A percentile compares a stretch with the other conserved stretches of the same genome.
phyloP scores from a whole-genome alignment of 2,797 vertebrate genomes.

The Chaunax sp. region DNA sequence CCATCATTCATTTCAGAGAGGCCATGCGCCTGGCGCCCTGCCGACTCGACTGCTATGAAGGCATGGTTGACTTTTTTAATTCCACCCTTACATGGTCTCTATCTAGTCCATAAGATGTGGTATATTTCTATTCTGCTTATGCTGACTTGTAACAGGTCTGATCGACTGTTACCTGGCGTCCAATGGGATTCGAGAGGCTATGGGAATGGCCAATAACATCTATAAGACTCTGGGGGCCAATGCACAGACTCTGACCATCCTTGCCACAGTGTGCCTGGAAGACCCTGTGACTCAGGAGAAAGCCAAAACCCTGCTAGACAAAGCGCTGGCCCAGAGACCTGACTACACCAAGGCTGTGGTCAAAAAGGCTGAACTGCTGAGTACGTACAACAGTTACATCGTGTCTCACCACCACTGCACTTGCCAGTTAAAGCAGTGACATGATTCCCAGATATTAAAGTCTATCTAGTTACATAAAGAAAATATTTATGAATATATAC shows the following conservation, averaged over 20 bases:
- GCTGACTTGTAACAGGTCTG: slow-evolving; percentile 82
- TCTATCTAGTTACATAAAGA: neutral
- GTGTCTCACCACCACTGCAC: neutral
- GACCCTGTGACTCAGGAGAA: slow-evolving; percentile 98
- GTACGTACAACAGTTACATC: slow-evolving; percentile 72
- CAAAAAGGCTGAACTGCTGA: slow-evolving; percentile 97
- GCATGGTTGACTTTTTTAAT: slow-evolving; percentile 57
- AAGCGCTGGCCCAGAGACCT: slow-evolving; percentile 95
- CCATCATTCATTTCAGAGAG: slow-evolving; percentile 98
- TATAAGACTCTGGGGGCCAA: slow-evolving; percentile 98
- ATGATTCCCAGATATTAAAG: neutral
- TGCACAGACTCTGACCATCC: slow-evolving; percentile 95
- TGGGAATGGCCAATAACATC: slow-evolving; percentile 99
- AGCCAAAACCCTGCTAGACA: slow-evolving; percentile 95
- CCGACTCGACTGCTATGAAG: slow-evolving; percentile 97
- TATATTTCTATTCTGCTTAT: neutral
- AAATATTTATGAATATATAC: neutral
- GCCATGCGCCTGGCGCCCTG: slow-evolving; percentile 96
- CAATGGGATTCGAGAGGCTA: slow-evolving; percentile 96
- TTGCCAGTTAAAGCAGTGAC: neutral
- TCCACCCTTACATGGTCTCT: neutral
- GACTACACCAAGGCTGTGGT: slow-evolving; percentile 99
- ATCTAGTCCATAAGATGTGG: neutral
- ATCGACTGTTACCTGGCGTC: slow-evolving; percentile 98
- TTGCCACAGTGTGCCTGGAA: slow-evolving; percentile 97